These are phyloP conservation scores for Muscicapa comitata DNA, from an alignment of 2,797 vertebrate species.

Conservation along the genomic window DNA sequence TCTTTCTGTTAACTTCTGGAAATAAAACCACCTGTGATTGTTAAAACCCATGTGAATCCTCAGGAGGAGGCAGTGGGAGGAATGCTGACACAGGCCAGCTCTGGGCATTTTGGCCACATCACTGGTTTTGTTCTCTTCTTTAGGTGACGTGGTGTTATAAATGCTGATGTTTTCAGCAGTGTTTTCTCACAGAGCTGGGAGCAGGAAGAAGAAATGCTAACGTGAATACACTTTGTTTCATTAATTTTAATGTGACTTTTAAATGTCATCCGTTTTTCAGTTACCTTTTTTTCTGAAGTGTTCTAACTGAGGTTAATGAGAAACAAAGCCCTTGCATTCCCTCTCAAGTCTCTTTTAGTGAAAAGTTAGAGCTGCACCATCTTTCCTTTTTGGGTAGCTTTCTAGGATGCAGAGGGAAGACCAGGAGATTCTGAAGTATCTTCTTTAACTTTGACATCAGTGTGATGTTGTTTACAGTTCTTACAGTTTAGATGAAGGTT, in stretches of 20 bases:
- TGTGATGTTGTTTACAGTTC: neutral
- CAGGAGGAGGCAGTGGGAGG: neutral
- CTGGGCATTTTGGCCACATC: neutral
- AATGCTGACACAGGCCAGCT: neutral
- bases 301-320: neutral
- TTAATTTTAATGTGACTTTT: neutral
- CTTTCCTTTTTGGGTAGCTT: neutral
- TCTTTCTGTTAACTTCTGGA: neutral
- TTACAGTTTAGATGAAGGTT: neutral
- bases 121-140: neutral
- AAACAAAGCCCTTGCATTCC: neutral
- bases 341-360: neutral
- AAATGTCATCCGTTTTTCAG: neutral
- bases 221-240: neutral
- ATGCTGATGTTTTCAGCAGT: neutral
- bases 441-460: neutral
- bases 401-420: neutral
- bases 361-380: neutral
- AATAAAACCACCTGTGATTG: neutral
- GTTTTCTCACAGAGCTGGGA: neutral
- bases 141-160: accelerated
- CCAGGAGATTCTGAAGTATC: neutral
- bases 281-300: neutral
- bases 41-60: accelerated
- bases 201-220: neutral